Percentiles rank a stretch among this genome's conserved stretches.
Evolutionary conservation across 2,888 invertebrate species (phyloP).

Genomic region (Hydrotaea cyrtoneurina): DNA sequence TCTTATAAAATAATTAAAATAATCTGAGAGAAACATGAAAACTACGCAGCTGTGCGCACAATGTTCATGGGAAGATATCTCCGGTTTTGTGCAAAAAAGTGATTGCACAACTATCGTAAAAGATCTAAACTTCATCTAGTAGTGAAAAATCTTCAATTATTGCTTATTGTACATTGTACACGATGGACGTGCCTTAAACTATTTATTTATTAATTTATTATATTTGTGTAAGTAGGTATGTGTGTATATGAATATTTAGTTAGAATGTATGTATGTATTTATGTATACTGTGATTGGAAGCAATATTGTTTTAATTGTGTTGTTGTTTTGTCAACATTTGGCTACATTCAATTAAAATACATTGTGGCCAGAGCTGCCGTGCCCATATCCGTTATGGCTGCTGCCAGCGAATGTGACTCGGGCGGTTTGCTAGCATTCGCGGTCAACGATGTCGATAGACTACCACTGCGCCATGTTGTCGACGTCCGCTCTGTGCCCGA

Average conservation of each 20-base stretch:
- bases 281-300: slow-evolving; percentile 35
- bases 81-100: too few species aligned
- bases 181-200: background rate
- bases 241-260: background rate
- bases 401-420: slow-evolving; percentile 68
- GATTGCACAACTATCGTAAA: too few species aligned
- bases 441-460: slow-evolving; percentile 70
- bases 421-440: slow-evolving; percentile 39
- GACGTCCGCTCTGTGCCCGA: slow-evolving; percentile 76
- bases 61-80: too few species aligned
- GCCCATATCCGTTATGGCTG: slow-evolving; percentile 75
- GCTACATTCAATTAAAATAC: slow-evolving; percentile 48
- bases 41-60: too few species aligned
- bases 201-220: background rate
- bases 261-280: slow-evolving; percentile 2
- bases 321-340: background rate
- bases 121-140: too few species aligned
- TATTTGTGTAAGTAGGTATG: background rate
- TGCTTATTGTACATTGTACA: background rate
- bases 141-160: background rate
- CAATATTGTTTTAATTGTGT: slow-evolving; percentile 17
- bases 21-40: too few species aligned
- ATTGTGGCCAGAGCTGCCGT: slow-evolving; percentile 73
- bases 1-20: too few species aligned
- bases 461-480: slow-evolving; percentile 72